These are phyloP conservation scores for Aquatica leii DNA, from an alignment of 2,888 invertebrate species.

Conservation along the genomic window DNA sequence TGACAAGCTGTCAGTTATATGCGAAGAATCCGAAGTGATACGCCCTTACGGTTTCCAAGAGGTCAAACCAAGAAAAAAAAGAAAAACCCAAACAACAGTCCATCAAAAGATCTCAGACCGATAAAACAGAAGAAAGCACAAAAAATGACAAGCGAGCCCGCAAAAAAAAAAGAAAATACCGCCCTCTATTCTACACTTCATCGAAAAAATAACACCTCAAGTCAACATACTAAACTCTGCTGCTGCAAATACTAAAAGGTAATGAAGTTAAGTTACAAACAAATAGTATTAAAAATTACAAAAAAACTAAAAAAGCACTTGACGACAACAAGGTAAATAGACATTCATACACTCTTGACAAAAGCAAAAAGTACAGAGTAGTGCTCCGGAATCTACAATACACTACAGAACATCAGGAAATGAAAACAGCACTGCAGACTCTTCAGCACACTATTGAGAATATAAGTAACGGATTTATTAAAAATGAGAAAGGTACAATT, in stretches of 20 bases:
- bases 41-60: slow-evolving; percentile 9
- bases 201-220: slow-evolving; percentile 5
- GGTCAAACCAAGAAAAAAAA: slow-evolving; percentile 6
- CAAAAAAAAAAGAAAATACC: neutral
- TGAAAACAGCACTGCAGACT: slow-evolving; percentile 3
- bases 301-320: slow-evolving; percentile 4
- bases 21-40: slow-evolving; percentile 2
- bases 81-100: no score
- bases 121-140: slow-evolving; percentile 2
- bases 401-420: slow-evolving; percentile 11
- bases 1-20: neutral
- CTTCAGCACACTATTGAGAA: neutral
- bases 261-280: slow-evolving; percentile 8
- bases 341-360: slow-evolving; percentile 3
- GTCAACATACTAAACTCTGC: slow-evolving; percentile 6
- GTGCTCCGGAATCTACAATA: slow-evolving; percentile 4
- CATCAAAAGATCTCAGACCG: neutral
- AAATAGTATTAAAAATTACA: slow-evolving; percentile 9
- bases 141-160: neutral
- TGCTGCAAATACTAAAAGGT: slow-evolving; percentile 6
- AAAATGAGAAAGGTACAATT: slow-evolving; percentile 10
- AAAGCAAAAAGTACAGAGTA: slow-evolving; percentile 6
- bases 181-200: neutral
- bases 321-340: slow-evolving; percentile 6
- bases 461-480: slow-evolving; percentile 11